These are phyloP conservation scores for Alethe castanea DNA, from an alignment of 2,113 vertebrate species.

Conservation along the genomic window DNA sequence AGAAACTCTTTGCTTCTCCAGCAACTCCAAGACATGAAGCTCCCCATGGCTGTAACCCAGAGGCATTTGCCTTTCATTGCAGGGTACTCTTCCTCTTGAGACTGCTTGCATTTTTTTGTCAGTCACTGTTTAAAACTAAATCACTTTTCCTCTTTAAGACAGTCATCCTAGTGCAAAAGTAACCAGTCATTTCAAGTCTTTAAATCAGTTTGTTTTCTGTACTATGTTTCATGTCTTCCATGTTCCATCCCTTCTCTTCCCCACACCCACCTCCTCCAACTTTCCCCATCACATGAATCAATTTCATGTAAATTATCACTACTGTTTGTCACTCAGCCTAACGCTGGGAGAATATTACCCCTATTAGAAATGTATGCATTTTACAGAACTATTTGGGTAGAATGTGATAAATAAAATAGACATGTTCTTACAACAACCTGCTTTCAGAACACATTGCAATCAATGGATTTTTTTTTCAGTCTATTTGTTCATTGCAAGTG, in stretches of 20 bases:
- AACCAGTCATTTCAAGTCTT: neutral
- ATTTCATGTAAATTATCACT: constrained; percentile 40
- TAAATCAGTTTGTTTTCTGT: constrained; percentile 48
- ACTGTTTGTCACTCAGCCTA: neutral
- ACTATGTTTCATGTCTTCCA: constrained; percentile 63
- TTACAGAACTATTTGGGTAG: constrained; percentile 30
- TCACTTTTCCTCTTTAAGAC: constrained; percentile 49
- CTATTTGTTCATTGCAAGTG: constrained; percentile 17
- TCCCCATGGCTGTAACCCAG: neutral
- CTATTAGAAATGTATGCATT: constrained; percentile 45
- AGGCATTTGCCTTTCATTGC: neutral
- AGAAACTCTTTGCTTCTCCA: neutral
- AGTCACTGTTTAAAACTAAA: constrained; percentile 56
- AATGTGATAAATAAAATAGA: constrained; percentile 50
- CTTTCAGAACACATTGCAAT: constrained; percentile 32
- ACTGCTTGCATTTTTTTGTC: neutral
- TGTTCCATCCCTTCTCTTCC: constrained; percentile 50
- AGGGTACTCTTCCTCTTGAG: constrained; percentile 21
- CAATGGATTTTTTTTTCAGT: neutral
- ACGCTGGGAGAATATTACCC: neutral
- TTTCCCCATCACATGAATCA: constrained; percentile 34
- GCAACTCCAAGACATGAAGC: neutral
- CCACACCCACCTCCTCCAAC: constrained; percentile 9
- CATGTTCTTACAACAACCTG: constrained; percentile 33
- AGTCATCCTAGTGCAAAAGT: constrained; percentile 59